A percentile compares a stretch with the other conserved stretches of the same genome.
Evolutionary conservation across 2,888 invertebrate genomes (phyloP).

Genomic region (Athalia cordata): DNA sequence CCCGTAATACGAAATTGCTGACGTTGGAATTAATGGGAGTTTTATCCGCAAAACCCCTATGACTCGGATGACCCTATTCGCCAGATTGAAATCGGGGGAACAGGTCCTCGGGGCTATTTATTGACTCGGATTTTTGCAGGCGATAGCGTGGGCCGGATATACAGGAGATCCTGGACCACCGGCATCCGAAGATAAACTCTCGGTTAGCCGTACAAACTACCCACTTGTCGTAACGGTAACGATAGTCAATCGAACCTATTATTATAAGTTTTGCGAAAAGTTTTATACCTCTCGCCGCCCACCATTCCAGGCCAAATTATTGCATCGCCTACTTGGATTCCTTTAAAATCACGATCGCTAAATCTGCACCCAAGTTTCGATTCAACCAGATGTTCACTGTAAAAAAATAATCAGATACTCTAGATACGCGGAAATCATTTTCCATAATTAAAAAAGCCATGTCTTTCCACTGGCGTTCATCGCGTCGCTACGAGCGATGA

Average conservation of each 20-base stretch:
- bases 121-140: conserved; percentile 6
- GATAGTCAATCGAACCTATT: conserved; percentile 15
- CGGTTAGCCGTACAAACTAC: conserved; percentile 31
- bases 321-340: not conserved
- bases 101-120: not conserved
- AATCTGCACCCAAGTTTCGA: too few relatives aligned
- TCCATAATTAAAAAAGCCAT: too few relatives aligned
- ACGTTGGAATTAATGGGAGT: not conserved
- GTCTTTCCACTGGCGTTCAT: too few relatives aligned
- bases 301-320: not conserved
- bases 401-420: too few relatives aligned
- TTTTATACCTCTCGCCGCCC: conserved; percentile 14
- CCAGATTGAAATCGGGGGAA: not conserved
- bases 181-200: conserved; percentile 31
- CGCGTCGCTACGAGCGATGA: too few relatives aligned
- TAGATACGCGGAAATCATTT: too few relatives aligned
- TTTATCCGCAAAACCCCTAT: conserved; percentile 32
- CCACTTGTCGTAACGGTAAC: conserved; percentile 42
- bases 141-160: conserved; percentile 17
- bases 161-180: conserved; percentile 24
- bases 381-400: too few relatives aligned
- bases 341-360: not conserved
- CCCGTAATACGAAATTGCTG: conserved; percentile 3
- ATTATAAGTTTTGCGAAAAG: not conserved
- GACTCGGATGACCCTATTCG: conserved; percentile 24